These are phyloP conservation scores for Sphecodes monilicornis DNA, from an alignment of 2,888 invertebrate genomes.

Conservation along the genomic window DNA sequence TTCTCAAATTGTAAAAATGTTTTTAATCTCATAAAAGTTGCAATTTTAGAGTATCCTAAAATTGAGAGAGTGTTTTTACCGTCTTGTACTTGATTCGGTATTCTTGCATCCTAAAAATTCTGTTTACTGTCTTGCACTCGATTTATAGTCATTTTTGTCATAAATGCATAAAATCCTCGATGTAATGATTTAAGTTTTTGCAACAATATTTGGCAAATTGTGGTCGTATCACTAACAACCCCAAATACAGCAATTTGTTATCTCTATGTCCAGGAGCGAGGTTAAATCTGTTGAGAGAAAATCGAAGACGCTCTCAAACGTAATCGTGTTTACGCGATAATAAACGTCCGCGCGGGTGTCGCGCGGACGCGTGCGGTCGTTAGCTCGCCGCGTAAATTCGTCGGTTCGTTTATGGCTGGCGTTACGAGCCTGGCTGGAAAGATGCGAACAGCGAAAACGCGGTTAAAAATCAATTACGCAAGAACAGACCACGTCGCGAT, in stretches of 20 bases:
- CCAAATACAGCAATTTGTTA: background rate
- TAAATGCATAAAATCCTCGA: too few relatives aligned
- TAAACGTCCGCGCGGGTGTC: conserved; percentile 2
- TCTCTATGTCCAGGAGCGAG: background rate
- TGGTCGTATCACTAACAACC: background rate
- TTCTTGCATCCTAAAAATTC: too few relatives aligned
- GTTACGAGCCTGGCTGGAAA: conserved; percentile 20
- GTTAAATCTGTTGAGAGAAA: background rate
- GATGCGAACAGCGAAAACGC: conserved; percentile 18
- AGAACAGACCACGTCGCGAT: conserved; percentile 7
- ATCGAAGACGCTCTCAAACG: background rate
- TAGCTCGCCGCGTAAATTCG: conserved; percentile 23
- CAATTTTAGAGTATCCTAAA: too few relatives aligned
- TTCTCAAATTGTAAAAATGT: too few relatives aligned
- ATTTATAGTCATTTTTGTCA: too few relatives aligned
- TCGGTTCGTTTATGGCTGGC: conserved; percentile 39
- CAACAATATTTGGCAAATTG: background rate
- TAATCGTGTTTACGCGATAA: conserved; percentile 2
- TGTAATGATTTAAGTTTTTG: too few relatives aligned
- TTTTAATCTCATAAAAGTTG: too few relatives aligned
- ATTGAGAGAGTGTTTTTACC: too few relatives aligned
- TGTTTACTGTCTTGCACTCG: too few relatives aligned
- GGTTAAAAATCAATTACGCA: conserved; percentile 58
- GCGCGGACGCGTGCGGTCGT: conserved; percentile 14
- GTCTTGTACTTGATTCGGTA: too few relatives aligned